Conservation (phyloP, 2,797 vertebrate genomes). For the Crenuchus spilurus region DNA sequence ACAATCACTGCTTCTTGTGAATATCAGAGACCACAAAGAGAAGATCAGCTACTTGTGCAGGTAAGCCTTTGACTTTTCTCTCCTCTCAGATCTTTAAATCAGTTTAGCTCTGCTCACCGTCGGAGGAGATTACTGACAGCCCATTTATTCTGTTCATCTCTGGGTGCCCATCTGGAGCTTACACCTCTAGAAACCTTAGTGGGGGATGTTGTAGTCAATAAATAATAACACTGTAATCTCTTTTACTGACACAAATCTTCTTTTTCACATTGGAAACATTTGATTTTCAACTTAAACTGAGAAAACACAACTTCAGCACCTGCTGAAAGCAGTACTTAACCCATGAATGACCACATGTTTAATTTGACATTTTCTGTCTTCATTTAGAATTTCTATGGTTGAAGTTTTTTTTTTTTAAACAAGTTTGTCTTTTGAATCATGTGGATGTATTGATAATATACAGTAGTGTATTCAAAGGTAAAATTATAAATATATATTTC, state of each 20-base stretch:
- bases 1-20: constrained; percentile 33
- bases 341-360: too few species aligned
- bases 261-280: not conserved
- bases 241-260: not conserved
- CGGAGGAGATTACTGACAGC: constrained; percentile 44
- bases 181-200: not conserved
- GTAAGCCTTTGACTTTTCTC: constrained; percentile 62
- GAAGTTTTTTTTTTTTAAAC: too few species aligned
- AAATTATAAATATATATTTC: too few species aligned
- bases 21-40: not conserved
- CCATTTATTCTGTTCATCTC: constrained; percentile 10
- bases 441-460: too few species aligned
- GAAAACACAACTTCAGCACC: too few species aligned
- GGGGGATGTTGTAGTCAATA: not conserved
- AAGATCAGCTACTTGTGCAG: constrained; percentile 48
- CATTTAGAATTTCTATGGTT: too few species aligned
- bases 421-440: too few species aligned
- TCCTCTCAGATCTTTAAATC: not conserved
- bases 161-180: not conserved
- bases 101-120: constrained; percentile 38
- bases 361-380: too few species aligned
- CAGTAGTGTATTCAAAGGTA: too few species aligned
- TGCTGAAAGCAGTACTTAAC: too few species aligned
- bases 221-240: not conserved
- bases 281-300: not conserved